Evolutionary conservation across 2,888 invertebrate species (phyloP), one percentile per base, ranked within the genome.

Genomic region (Rotaria magnacalcarata): DNA sequence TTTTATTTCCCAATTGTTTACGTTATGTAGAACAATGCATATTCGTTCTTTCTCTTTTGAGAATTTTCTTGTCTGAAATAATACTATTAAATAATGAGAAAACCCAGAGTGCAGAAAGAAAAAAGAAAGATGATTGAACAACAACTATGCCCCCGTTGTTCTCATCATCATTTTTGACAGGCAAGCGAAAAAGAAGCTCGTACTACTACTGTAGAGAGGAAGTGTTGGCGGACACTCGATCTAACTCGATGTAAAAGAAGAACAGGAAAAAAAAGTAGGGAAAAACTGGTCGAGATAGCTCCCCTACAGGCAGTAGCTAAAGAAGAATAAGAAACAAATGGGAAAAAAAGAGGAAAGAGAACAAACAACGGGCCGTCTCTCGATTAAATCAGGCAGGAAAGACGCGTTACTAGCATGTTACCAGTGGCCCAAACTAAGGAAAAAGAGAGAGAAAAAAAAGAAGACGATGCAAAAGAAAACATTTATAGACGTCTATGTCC

Each of bases 311-410:
- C 16, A 27, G 4, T 67, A 27, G 27, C 34, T 4, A 5, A 50
- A 50, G 0, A 50, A 50, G 16, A 67, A 3, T 34, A 16, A 67
- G 34, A 67, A 67, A 67, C 67, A 19, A 67, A 8, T 27, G 60
- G 27, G 34, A 41, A 67, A 41, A n/a, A 27, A 41, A 67, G 34
- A 27, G 27, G 10, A 58, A 67, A 67, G 67, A 67, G 67, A 67
- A 67, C 67, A 67, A 67, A 67, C 67, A 67, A 67, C 34, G 67
- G 67, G 67, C 34, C 34, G 67, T 67, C 34, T 14, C 67, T 67
- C 11, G 67, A 67, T 67, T 67, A 67, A 67, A 67, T 67, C 67
- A 67, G 67, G 67, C 67, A 67, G 67, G 34, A 34, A 67, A 67
- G 67, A 34, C 67, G 7, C 67, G 7, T 34, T 34, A 19, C 34